Base-by-base conservation (phyloP, 2,113 vertebrate species). In the Gambusia affinis region DNA sequence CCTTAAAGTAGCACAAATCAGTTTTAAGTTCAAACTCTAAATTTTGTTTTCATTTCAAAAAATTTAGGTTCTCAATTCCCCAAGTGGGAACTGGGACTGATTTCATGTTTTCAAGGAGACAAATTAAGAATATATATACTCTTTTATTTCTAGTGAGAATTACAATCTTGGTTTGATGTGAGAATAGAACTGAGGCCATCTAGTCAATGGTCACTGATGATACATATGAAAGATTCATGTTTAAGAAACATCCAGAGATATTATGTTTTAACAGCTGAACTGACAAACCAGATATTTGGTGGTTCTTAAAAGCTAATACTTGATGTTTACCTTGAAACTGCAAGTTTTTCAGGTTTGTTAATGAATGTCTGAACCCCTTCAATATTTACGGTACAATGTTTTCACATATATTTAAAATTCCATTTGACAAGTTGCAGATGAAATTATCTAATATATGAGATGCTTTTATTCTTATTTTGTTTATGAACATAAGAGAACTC, bases 361-460 rank as follows among this genome's bases (percentile, higher is more conserved):
- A 57, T 24, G 22, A 57, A 57, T 47, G 44, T 17, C 6, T 5
- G 44, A 5, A 19, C 44, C 44, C 17, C 17, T 47, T 47, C 44
- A 47, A 1, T 15, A 17, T 47, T 47, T 47, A 47, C 1, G 7
- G 44, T 5, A 11, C 17, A 78, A 39, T 42, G 60, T 35, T 33
- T 79, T 68, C 57, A 83, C 75, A 75, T 68, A 75, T 68, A 76
- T 68, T 35, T 68, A 74, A 71, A 54, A 76, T 78, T 78, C 63
- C 81, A 67, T 76, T 77, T 79, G 73, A 86, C 69, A 66, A 37
- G 27, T 66, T 33, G 62, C 51, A 64, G 39, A 65, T 84, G 42
- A 78, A 73, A 73, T 65, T 29, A 22, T 6, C 51, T 6, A 37
- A 69, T 69, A 80, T 64, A 67, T 61, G 35, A 78, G 17, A 33